A percentile compares a stretch with the other conserved stretches of the same genome.
Conservation (phyloP, 2,797 vertebrate species). For the Hemibagrus guttatus region DNA sequence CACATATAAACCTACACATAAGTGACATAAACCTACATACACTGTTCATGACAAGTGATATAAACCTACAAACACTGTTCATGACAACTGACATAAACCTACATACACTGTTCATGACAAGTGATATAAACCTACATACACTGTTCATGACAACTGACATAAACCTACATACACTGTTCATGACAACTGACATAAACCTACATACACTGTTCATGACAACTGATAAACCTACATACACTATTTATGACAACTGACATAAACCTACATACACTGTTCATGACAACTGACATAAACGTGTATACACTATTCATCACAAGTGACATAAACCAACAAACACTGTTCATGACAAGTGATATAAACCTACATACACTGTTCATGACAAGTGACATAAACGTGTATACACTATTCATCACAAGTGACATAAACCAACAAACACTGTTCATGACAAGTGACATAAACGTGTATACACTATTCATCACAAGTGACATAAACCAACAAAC, state of each 20-base stretch:
- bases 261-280: not conserved
- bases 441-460: not conserved
- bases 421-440: not conserved
- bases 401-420: not conserved
- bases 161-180: not conserved
- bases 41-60: not conserved
- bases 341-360: not conserved
- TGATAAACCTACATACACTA: too few relatives aligned
- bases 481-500: not conserved
- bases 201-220: too few relatives aligned
- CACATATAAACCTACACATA: not conserved
- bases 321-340: not conserved
- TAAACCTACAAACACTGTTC: not conserved
- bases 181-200: too few relatives aligned
- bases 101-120: not conserved
- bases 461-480: not conserved
- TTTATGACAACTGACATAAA: too few relatives aligned
- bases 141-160: not conserved
- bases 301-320: not conserved
- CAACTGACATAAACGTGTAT: not conserved
- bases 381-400: not conserved
- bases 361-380: not conserved
- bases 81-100: not conserved
- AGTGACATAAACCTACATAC: not conserved
- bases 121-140: not conserved